These are phyloP conservation scores for Chirona hameri DNA, from an alignment of 2,888 invertebrate species.

Conservation along the genomic window DNA sequence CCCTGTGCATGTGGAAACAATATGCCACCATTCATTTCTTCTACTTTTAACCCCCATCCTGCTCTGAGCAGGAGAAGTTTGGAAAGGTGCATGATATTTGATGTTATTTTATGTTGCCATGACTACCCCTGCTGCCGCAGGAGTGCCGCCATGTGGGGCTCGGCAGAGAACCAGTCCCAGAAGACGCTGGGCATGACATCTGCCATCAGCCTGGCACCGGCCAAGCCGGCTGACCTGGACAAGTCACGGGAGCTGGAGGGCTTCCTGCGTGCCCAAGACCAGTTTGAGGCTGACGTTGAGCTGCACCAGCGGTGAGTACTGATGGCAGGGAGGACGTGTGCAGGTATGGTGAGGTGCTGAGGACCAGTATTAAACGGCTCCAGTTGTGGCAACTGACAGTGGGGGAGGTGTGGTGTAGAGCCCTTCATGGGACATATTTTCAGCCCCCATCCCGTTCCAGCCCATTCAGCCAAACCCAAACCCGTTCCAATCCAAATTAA, in stretches of 20 bases:
- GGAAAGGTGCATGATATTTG: no score
- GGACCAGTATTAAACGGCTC: background rate
- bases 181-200: constrained; percentile 75
- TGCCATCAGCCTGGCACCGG: constrained; percentile 82
- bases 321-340: no score
- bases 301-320: constrained; percentile 69
- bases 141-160: background rate
- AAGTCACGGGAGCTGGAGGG: constrained; percentile 74
- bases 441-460: no score
- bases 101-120: no score
- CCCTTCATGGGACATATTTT: no score
- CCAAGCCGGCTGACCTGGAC: constrained; percentile 71
- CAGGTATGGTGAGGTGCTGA: background rate
- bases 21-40: no score
- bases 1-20: no score
- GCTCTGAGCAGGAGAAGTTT: no score
- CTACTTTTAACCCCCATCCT: no score
- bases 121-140: background rate
- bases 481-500: no score
- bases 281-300: constrained; percentile 86
- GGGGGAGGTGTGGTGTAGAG: background rate
- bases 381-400: background rate
- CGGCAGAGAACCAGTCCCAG: background rate
- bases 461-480: no score
- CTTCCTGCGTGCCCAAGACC: constrained; percentile 73